Base-by-base conservation (phyloP, 1,140 invertebrate species). In the Anthonomus grandis region DNA sequence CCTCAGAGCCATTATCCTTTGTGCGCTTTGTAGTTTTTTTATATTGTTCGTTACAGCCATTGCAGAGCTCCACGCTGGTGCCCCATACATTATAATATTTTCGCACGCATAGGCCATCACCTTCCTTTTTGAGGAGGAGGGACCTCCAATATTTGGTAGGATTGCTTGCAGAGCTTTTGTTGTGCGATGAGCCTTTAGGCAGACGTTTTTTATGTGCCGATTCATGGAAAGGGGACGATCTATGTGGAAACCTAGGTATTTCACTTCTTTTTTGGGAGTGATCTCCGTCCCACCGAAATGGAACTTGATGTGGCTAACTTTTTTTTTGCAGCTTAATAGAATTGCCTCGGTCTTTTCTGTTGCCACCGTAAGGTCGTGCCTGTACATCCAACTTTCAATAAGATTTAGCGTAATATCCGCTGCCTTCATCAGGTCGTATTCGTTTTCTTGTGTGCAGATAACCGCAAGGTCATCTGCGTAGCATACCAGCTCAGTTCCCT, bases 391-490 rank as follows among this genome's bases (percentile, higher is more conserved):
- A 8, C 15, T 15, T 10, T 15, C 6, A n/a, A 15, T 39, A n/a
- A 39, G 8, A 10, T 39, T 15, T 6, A 39, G 37, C 9, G 37
- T 15, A 12, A 6, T 8, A 12, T 12, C 15, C 8, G 15, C 17
- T 15, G 12, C 17, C 6, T 39, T 8, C 6, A 8, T 39, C 6
- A 39, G 37, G 8, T 39, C 15, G 6, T 19, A 1, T 6, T 22
- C 17, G 15, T 10, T 39, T 12, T 44, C 8, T n/a, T 10, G 58
- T 0, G 8, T 12, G 3, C 68, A 56, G 0, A 69, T 22, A n/a
- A 60, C 38, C 0, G 59, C 64, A 8, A 66, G 44, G 31, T 74
- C 67, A 22, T 74, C 70, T 0, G 68, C 65, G 31, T 64, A 74
- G 3, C 57, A 62, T 1, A 69, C 47, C 0, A 66, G 34, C 1